Conservation (phyloP, 2,888 invertebrate genomes). For the Campopleginae sp. region DNA sequence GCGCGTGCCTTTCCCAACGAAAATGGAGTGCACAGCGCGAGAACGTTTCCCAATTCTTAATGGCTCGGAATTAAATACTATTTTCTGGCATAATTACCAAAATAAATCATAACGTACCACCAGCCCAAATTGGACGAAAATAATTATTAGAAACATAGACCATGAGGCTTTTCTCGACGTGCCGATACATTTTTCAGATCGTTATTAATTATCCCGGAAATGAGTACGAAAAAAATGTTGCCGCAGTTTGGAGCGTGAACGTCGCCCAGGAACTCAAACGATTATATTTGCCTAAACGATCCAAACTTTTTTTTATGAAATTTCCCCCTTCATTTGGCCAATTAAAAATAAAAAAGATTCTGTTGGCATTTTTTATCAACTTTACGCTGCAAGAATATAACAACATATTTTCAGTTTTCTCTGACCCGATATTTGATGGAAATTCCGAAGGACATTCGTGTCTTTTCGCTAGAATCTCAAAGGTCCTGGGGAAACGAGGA, state of each 20-base stretch:
- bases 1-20: neutral
- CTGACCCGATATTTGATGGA: constrained; percentile 38
- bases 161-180: neutral
- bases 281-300: neutral
- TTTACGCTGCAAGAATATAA: constrained; percentile 22
- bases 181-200: neutral
- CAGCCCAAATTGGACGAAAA: neutral
- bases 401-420: constrained; percentile 23
- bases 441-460: neutral
- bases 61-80: neutral
- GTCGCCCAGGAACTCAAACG: neutral
- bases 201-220: neutral
- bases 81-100: neutral
- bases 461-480: neutral
- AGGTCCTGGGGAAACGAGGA: constrained; percentile 19
- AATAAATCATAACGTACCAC: neutral
- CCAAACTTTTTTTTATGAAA: neutral
- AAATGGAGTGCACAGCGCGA: neutral
- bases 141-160: neutral
- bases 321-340: neutral
- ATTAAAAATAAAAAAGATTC: neutral
- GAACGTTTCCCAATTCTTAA: neutral
- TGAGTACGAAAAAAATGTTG: neutral
- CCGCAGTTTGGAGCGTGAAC: neutral
- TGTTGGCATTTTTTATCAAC: neutral